Evolutionary conservation across 2,797 vertebrate genomes (phyloP), one percentile per base, ranked within the genome.

Genomic region (Gymnoscopelus microlampas): DNA sequence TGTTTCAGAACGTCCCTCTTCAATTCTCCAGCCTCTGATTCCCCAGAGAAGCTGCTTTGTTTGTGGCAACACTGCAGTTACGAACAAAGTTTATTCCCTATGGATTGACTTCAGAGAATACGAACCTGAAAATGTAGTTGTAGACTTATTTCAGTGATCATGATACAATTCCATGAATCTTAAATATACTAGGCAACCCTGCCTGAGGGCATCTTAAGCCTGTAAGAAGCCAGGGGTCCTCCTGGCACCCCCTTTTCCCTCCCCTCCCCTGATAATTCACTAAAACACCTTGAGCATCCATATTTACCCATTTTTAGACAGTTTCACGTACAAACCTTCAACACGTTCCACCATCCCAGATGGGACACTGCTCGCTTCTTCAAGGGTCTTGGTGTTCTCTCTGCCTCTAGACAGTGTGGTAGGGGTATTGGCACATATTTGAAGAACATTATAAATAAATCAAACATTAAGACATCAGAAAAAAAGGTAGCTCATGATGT

Each of bases 1-100:
- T 85, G 49, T 86, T 86, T 78, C 76, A 78, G 87, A 82, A 63
- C 60, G 44, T 58, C 53, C 58, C 62, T 67, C 15, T 9, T 15
- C 71, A 56, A 49, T 44, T 73, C 60, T 73, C 56, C 73, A 59
- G 71, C 60, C 77, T 67, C 72, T 1, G 56, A 55, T 66, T 77
- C 75, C 78, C 66, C 71, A n/a, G 60, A 64, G 81, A 63, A 71
- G 77, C 75, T 60, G 60, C 61, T 77, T 69, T 55, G 73, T 79
- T 79, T 73, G 70, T 62, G 59, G 58, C 54, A 19, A 65, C 70
- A 57, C 70, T n/a, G 26, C 71, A 79, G 79, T 75, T 72, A 75
- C 72, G 70, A 50, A 67, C 60, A 70, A 80, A 73, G 60, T 59
- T 68, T 83, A 15, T 61, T 71, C 35, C 74, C 70, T 9, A 63